phyloP scores from a whole-genome alignment of 1,140 invertebrate genomes.

The Kradibia gibbosae region DNA sequence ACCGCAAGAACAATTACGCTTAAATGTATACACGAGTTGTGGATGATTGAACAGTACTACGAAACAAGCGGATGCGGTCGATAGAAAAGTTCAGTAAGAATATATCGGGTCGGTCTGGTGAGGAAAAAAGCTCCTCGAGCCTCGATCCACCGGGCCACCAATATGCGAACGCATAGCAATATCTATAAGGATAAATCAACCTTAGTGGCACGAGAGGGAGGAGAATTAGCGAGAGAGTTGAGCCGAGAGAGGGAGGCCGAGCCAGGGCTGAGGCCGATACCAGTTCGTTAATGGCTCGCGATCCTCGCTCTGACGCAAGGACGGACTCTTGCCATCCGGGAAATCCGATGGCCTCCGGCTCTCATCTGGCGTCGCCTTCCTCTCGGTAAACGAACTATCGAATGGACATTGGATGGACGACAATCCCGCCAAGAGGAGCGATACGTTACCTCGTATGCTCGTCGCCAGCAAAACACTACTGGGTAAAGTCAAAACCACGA shows the following conservation, averaged over 20 bases:
- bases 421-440: conserved; percentile 32
- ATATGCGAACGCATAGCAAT: background rate
- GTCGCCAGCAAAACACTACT: conserved; percentile 44
- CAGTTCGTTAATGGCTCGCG: conserved; percentile 36
- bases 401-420: conserved; percentile 50
- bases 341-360: background rate
- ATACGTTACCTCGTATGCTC: conserved; percentile 34
- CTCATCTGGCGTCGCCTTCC: conserved; percentile 10
- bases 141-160: too few species aligned
- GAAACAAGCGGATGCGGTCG: background rate
- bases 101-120: background rate
- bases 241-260: background rate
- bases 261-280: background rate
- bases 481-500: conserved; percentile 33
- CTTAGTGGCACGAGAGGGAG: background rate
- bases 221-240: too few species aligned
- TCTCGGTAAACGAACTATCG: conserved; percentile 41
- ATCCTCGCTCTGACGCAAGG: background rate
- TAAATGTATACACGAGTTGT: too few species aligned
- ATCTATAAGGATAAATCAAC: background rate
- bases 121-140: background rate
- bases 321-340: background rate
- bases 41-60: too few species aligned
- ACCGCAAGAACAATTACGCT: too few species aligned
- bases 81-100: background rate